Evolutionary conservation across 2,888 invertebrate species (phyloP).

Genomic region (Oeneis ivallda): DNA sequence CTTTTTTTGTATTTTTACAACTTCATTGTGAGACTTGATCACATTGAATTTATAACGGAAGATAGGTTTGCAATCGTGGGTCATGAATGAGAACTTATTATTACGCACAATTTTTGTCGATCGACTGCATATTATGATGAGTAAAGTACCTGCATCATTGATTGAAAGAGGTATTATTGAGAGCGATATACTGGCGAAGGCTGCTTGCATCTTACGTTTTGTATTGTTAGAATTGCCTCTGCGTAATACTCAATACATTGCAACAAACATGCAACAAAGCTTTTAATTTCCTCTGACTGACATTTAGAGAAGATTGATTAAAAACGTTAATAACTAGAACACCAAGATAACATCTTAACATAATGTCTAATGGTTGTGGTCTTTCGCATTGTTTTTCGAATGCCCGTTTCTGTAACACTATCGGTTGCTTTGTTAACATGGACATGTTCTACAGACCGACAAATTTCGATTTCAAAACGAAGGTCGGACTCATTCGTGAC

Average conservation of each 20-base stretch:
- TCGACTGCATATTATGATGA: too few relatives aligned
- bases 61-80: too few relatives aligned
- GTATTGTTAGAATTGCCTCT: too few relatives aligned
- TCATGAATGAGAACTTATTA: too few relatives aligned
- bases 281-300: constrained; percentile 12
- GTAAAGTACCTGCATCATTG: too few relatives aligned
- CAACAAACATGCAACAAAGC: neutral
- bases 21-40: too few relatives aligned
- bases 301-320: constrained; percentile 19
- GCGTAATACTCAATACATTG: neutral
- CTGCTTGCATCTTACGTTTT: neutral
- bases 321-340: constrained; percentile 17
- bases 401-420: constrained; percentile 23
- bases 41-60: too few relatives aligned
- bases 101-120: too few relatives aligned
- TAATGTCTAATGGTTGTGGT: constrained; percentile 16
- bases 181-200: too few relatives aligned
- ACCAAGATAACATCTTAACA: constrained; percentile 16
- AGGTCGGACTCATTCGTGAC: constrained; percentile 66
- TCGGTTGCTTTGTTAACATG: constrained; percentile 30
- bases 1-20: neutral
- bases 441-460: constrained; percentile 47
- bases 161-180: too few relatives aligned
- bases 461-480: constrained; percentile 69
- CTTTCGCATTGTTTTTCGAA: constrained; percentile 27